Percentiles rank a stretch among this genome's conserved stretches.
phyloP scores from a whole-genome alignment of 2,113 vertebrate genomes.

The Ahaetulla prasina region DNA sequence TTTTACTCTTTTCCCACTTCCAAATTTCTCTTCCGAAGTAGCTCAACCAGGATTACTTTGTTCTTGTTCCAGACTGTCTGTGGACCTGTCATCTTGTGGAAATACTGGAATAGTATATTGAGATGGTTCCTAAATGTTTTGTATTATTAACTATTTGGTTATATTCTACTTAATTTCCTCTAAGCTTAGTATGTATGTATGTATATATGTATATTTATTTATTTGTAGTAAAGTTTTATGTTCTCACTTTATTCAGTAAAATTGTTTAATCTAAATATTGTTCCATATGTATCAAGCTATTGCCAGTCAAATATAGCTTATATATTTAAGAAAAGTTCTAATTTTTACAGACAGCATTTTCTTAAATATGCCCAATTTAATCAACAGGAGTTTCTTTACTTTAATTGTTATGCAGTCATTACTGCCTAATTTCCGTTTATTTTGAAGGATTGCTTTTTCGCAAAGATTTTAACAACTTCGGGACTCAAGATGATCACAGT shows the following conservation, averaged over 20 bases:
- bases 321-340: not conserved
- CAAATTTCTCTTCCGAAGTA: not conserved
- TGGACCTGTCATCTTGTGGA: too few relatives aligned
- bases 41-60: not conserved
- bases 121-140: not conserved
- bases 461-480: not conserved
- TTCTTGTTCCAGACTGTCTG: not conserved
- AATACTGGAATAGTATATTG: not conserved
- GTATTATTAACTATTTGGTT: not conserved
- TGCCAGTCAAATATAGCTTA: not conserved
- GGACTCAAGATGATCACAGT: not conserved
- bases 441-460: not conserved
- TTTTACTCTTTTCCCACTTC: not conserved
- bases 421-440: not conserved
- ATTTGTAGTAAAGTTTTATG: not conserved
- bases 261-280: not conserved
- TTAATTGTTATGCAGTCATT: not conserved
- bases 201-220: not conserved
- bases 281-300: not conserved
- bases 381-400: not conserved
- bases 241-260: not conserved
- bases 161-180: not conserved
- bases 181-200: not conserved
- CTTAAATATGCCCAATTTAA: not conserved
- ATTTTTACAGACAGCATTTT: not conserved